Conservation (phyloP, 2,888 invertebrate genomes). For the Punctoribates punctum region DNA sequence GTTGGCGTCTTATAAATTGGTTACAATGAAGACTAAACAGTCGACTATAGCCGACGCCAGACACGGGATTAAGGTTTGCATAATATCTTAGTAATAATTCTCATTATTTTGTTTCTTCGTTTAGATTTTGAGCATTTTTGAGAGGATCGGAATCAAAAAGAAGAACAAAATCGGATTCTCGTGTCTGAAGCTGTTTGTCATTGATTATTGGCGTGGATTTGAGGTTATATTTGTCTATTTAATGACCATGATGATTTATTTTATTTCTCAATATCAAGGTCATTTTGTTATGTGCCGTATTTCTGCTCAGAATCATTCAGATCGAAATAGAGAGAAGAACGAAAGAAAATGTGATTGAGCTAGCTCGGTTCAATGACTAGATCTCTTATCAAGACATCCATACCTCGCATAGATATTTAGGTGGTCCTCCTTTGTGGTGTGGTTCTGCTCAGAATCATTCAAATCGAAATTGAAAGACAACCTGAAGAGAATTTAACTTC, state of each 20-base stretch:
- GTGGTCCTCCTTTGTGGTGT: background rate
- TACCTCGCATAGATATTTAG: too few species aligned
- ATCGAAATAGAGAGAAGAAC: background rate
- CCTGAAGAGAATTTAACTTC: too few species aligned
- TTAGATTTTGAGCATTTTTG: background rate
- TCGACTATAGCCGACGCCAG: background rate
- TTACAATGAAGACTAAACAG: background rate
- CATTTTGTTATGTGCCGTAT: background rate
- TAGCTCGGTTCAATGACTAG: too few species aligned
- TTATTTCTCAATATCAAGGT: background rate
- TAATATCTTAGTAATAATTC: too few species aligned
- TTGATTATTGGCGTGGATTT: background rate
- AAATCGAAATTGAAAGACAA: too few species aligned
- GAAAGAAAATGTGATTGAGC: too few species aligned
- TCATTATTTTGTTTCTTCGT: background rate
- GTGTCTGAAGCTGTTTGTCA: background rate
- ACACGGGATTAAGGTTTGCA: background rate
- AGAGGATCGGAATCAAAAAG: background rate
- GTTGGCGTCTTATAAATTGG: constrained; percentile 2
- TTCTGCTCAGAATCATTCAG: background rate
- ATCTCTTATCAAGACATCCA: too few species aligned
- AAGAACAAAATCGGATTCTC: background rate
- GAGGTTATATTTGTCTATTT: background rate
- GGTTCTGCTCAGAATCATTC: background rate
- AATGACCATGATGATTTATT: background rate